phyloP scores from a whole-genome alignment of 2,113 vertebrate genomes.

The Xiphorhynchus elegans region DNA sequence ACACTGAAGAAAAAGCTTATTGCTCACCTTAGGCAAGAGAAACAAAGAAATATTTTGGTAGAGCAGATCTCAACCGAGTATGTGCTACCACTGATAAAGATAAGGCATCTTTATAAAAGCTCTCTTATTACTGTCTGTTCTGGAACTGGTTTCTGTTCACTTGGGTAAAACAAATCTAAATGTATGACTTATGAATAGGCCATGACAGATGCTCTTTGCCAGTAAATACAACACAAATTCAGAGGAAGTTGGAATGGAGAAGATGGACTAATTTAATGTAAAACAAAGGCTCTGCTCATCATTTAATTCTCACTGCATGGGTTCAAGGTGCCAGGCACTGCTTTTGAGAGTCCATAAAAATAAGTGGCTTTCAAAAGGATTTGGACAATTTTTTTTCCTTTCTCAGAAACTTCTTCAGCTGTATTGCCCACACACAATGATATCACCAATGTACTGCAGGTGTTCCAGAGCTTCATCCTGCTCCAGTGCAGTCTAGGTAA shows the following conservation, averaged over 20 bases:
- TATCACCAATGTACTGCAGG: background rate
- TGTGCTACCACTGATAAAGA: fast-evolving
- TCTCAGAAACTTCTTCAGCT: background rate
- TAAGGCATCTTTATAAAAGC: background rate
- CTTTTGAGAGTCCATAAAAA: background rate
- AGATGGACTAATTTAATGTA: background rate
- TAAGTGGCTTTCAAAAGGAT: background rate
- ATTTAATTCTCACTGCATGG: background rate
- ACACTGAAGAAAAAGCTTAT: background rate
- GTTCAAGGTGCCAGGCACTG: background rate
- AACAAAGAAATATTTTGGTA: background rate
- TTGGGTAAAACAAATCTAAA: background rate
- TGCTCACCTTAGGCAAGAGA: background rate
- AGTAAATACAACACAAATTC: background rate
- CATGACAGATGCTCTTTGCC: background rate
- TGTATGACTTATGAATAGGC: background rate
- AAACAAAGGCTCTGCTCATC: background rate
- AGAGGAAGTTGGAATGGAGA: background rate
- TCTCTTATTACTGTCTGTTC: background rate
- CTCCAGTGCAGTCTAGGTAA: background rate
- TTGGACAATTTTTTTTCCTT: background rate
- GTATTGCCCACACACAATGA: background rate
- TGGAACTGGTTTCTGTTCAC: background rate
- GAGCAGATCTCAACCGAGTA: background rate
- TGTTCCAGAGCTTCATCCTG: background rate